A percentile compares a stretch with the other conserved stretches of the same genome.
phyloP scores from a whole-genome alignment of 1,140 invertebrate genomes.

The Pseudomyrmex concolor region DNA sequence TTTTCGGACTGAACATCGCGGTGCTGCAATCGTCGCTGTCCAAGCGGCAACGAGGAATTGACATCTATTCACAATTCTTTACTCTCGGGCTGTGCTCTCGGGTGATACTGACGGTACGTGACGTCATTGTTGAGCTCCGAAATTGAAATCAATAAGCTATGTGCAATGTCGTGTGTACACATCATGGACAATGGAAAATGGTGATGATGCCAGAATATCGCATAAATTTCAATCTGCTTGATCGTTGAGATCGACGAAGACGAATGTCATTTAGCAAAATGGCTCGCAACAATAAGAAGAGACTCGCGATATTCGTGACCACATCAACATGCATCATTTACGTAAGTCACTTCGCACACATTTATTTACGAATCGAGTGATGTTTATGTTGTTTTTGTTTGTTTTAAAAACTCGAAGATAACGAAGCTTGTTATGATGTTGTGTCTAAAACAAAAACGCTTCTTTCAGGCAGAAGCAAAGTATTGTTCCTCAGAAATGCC shows the following conservation, averaged over 20 bases:
- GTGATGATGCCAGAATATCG: slow-evolving; percentile 80
- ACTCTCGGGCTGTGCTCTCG: no score
- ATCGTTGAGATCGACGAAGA: slow-evolving; percentile 56
- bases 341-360: slow-evolving; percentile 74
- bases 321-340: slow-evolving; percentile 82
- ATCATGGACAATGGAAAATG: slow-evolving; percentile 79
- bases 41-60: no score
- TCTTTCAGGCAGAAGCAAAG: slow-evolving; percentile 84
- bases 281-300: slow-evolving; percentile 79
- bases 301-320: slow-evolving; percentile 81
- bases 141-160: slow-evolving; percentile 84
- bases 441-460: background rate
- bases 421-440: no score
- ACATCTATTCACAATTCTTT: no score
- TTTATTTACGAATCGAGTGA: background rate
- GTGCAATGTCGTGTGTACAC: slow-evolving; percentile 79
- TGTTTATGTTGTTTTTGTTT: background rate
- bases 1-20: no score
- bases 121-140: slow-evolving; percentile 79
- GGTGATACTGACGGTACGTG: slow-evolving; percentile 40
- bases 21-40: no score
- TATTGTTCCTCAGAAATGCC: slow-evolving; percentile 84
- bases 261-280: slow-evolving; percentile 71
- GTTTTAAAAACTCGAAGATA: background rate
- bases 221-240: slow-evolving; percentile 69